Evolutionary conservation across 2,888 invertebrate species (phyloP).

Genomic region (Busseola fusca): DNA sequence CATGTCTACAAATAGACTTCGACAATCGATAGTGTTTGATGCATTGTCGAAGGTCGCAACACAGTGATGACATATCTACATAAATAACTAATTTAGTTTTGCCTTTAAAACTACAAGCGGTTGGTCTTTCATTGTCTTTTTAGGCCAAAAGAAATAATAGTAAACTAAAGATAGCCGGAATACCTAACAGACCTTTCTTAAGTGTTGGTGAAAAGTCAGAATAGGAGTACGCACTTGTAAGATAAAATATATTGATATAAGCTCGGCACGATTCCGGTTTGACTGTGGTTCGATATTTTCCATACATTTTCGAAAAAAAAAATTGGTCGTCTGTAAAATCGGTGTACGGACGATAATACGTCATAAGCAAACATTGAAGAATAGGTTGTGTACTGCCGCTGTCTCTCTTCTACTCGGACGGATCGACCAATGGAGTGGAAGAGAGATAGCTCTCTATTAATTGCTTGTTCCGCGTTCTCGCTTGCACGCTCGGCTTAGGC

Average conservation of each 20-base stretch:
- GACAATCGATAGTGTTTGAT: constrained; percentile 26
- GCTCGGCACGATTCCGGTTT: too few species aligned
- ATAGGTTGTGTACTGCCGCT: too few species aligned
- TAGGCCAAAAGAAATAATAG: neutral
- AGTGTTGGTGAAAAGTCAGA: neutral
- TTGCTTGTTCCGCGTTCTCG: too few species aligned
- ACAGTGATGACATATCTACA: neutral
- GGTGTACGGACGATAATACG: too few species aligned
- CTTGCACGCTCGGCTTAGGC: too few species aligned
- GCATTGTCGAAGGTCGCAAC: constrained; percentile 3
- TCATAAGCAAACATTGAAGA: too few species aligned
- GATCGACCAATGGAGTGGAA: too few species aligned
- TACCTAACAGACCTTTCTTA: neutral
- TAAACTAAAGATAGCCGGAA: neutral
- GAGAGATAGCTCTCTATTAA: too few species aligned
- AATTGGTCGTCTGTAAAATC: too few species aligned
- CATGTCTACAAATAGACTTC: constrained; percentile 7
- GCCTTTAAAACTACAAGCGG: too few species aligned
- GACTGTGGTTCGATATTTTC: neutral
- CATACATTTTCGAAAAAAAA: neutral
- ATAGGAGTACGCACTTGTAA: neutral
- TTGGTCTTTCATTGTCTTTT: neutral
- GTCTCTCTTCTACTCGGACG: too few species aligned
- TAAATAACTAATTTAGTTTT: neutral
- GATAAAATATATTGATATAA: neutral